Evolutionary conservation across 2,797 vertebrate species (phyloP).

Genomic region (Spinibarbus caldwelli): DNA sequence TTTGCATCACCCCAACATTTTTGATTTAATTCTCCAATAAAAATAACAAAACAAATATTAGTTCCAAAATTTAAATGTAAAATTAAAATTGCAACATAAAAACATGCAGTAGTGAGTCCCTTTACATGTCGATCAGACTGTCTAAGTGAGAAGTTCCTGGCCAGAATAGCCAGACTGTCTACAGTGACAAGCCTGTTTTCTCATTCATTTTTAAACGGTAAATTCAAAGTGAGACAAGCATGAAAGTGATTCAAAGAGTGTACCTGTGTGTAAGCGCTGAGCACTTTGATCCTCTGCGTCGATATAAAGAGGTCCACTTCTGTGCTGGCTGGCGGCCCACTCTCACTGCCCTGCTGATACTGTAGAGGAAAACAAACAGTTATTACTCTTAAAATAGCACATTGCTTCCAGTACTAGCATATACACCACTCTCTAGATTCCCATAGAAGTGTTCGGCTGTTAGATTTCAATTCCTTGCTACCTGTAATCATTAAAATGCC

Average conservation of each 20-base stretch:
- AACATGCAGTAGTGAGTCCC: background rate
- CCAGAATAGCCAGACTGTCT: background rate
- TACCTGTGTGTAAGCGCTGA: slow-evolving; percentile 96
- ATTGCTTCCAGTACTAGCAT: background rate
- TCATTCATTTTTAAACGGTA: background rate
- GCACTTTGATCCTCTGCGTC: slow-evolving; percentile 97
- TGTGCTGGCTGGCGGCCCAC: slow-evolving; percentile 85
- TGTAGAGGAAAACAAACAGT: background rate
- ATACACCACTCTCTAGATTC: slow-evolving; percentile 6
- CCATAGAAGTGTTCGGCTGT: slow-evolving; percentile 65
- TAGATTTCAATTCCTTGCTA: slow-evolving; percentile 24
- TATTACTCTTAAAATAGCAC: slow-evolving; percentile 9
- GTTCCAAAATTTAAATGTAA: background rate
- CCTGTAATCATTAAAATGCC: background rate
- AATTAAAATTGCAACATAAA: background rate
- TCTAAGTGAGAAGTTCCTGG: background rate
- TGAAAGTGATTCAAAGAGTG: background rate
- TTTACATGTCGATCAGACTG: background rate
- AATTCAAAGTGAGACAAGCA: background rate
- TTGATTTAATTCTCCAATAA: background rate
- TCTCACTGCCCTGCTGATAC: slow-evolving; percentile 84
- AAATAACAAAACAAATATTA: background rate
- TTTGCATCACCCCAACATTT: background rate
- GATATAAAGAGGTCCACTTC: slow-evolving; percentile 98
- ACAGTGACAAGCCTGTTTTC: background rate